phyloP scores from a whole-genome alignment of 2,797 vertebrate species.

The Chromobotia macracanthus region DNA sequence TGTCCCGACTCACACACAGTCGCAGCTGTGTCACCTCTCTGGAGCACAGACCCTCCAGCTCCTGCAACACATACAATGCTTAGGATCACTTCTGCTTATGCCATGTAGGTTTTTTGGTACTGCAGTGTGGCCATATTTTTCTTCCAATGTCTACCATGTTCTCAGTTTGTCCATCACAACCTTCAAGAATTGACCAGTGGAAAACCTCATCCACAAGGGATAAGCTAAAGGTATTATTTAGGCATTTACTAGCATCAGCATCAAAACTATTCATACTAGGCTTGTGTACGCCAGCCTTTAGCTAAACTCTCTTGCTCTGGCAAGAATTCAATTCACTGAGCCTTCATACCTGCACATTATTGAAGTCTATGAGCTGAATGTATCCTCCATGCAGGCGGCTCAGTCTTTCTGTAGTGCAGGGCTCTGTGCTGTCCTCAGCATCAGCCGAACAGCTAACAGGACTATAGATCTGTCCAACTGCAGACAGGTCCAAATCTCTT shows the following conservation, averaged over 20 bases:
- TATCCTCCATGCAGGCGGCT: constrained; percentile 89
- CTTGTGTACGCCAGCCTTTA: no score
- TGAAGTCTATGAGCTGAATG: constrained; percentile 89
- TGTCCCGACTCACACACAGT: constrained; percentile 79
- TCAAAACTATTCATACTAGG: no score
- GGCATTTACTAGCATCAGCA: no score
- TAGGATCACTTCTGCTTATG: not conserved
- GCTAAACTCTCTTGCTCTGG: not conserved
- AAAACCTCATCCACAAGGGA: no score
- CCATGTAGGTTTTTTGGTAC: no score
- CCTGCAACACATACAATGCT: constrained; percentile 70
- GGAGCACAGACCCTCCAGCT: constrained; percentile 87
- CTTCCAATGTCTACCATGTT: no score
- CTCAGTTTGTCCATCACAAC: no score
- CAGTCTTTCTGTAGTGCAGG: constrained; percentile 96
- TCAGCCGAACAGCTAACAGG: constrained; percentile 79
- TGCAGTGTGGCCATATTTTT: no score
- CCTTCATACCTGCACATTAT: constrained; percentile 83
- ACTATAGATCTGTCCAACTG: constrained; percentile 83
- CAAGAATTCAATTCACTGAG: not conserved
- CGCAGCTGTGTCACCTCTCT: constrained; percentile 77
- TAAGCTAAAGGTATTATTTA: no score
- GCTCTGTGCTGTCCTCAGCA: constrained; percentile 86
- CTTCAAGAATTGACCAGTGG: no score
- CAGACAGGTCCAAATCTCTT: constrained; percentile 80